Base-by-base conservation (phyloP, 1,140 invertebrate genomes). In the Berghia stephanieae region DNA sequence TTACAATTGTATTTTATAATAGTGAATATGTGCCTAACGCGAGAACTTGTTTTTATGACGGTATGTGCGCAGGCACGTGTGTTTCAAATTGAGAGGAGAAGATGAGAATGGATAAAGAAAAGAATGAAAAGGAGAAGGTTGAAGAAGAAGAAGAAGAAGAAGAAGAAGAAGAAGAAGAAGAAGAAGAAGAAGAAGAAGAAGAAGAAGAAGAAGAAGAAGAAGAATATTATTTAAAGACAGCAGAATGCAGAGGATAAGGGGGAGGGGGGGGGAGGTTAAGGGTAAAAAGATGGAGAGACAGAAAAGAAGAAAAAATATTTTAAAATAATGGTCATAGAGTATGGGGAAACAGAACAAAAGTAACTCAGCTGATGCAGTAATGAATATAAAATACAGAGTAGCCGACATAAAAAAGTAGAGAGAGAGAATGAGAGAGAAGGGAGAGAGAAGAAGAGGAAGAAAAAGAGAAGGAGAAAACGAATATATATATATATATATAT, bases 371-470 rank as follows among this genome's bases (percentile, higher is more conserved):
- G 34, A 31, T 27, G 55, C 24, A 31, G 34, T n/a, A 60, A 31
- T 27, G 55, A 60, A 31, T 27, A 31, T 27, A 31, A 60, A 31
- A 60, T n/a, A 60, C n/a, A 60, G 55, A 60, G 55, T 27, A 31
- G 34, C n/a, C 24, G 55, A 60, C n/a, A 60, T n/a, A 60, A 31
- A 60, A 31, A 60, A 31, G 34, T n/a, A 60, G 55, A 60, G 55
- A 60, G 55, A 60, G 55, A 60, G 55, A 60, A 31, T 27, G 55
- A 60, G 55, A 60, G 55, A 60, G 55, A 31, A 60, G 55, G 34
- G 55, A 60, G 55, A 60, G 55, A 60, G 55, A 60, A 31, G 34
- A 31, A 21, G 55, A 60, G 55, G 21, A 31, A 60, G 55, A 60
- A 31, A 60, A n/a, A n/a, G n/a, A n/a, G n/a, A n/a, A n/a, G n/a